Percentiles rank a stretch among this genome's conserved stretches.
Conservation (phyloP, 2,797 vertebrate genomes). For the Sciaenops ocellatus region DNA sequence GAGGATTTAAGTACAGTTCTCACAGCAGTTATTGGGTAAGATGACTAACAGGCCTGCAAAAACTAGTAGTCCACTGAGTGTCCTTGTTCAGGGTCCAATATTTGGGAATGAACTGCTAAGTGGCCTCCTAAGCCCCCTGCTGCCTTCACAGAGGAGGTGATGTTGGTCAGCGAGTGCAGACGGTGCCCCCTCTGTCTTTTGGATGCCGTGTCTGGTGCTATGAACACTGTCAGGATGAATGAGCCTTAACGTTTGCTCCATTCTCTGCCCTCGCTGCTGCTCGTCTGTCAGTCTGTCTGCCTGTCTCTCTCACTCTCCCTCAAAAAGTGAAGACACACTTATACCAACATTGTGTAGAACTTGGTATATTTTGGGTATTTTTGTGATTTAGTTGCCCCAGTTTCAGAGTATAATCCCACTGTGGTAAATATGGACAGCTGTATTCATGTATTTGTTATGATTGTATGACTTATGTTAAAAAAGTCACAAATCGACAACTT, state of each 20-base stretch:
- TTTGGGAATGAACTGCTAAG: conserved; percentile 10
- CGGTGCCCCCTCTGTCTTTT: conserved; percentile 33
- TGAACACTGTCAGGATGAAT: conserved; percentile 59
- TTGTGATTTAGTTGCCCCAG: too few relatives aligned
- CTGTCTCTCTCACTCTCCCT: conserved; percentile 5
- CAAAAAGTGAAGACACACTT: background rate
- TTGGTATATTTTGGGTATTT: too few relatives aligned
- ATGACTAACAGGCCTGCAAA: background rate
- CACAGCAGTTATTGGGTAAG: background rate
- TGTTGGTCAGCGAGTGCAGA: conserved; percentile 4
- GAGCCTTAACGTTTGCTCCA: conserved; percentile 38
- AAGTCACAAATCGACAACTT: too few relatives aligned
- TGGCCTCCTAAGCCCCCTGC: background rate
- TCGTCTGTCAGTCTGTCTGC: conserved; percentile 46
- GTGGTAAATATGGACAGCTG: too few relatives aligned
- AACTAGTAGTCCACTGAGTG: background rate
- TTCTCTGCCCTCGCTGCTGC: conserved; percentile 39
- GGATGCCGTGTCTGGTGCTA: conserved; percentile 35
- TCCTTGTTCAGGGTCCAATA: background rate
- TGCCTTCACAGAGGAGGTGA: conserved; percentile 27
- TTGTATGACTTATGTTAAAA: too few relatives aligned
- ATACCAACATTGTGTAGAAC: too few relatives aligned
- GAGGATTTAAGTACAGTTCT: background rate
- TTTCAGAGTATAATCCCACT: too few relatives aligned
- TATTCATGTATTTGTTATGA: too few relatives aligned